phyloP scores from a whole-genome alignment of 2,888 invertebrate species.

The Drosophila atripex region DNA sequence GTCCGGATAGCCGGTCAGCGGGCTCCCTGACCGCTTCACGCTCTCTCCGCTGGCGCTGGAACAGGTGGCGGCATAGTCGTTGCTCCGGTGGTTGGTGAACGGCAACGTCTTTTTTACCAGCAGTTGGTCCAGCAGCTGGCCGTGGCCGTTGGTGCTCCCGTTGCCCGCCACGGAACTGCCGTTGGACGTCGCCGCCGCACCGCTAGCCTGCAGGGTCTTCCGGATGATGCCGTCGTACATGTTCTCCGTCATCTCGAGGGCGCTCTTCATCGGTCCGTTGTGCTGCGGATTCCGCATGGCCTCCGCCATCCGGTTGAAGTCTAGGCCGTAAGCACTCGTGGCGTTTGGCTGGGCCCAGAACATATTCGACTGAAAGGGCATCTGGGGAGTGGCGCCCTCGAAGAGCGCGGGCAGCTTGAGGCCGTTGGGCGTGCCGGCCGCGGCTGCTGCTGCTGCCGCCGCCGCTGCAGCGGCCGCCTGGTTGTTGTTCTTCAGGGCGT shows the following conservation, averaged over 20 bases:
- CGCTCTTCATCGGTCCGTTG: slow-evolving; percentile 83
- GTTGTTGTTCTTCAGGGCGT: slow-evolving; percentile 78
- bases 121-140: slow-evolving; percentile 87
- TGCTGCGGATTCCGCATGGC: slow-evolving; percentile 57
- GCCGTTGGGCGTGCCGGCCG: slow-evolving; percentile 88
- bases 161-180: slow-evolving; percentile 45
- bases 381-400: slow-evolving; percentile 86
- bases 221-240: slow-evolving; percentile 92
- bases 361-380: slow-evolving; percentile 88
- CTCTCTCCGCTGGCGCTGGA: slow-evolving; percentile 49
- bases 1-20: slow-evolving; percentile 82
- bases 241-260: slow-evolving; percentile 87
- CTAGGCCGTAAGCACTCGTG: slow-evolving; percentile 83
- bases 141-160: slow-evolving; percentile 83
- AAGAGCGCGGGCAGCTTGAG: slow-evolving; percentile 87
- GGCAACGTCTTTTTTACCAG: slow-evolving; percentile 86
- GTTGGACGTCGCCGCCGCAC: slow-evolving; percentile 57
- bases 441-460: slow-evolving; percentile 78
- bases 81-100: slow-evolving; percentile 77
- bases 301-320: slow-evolving; percentile 86
- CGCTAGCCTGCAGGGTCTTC: slow-evolving; percentile 87
- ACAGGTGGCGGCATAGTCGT: slow-evolving; percentile 66
- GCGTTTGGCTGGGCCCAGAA: slow-evolving; percentile 88
- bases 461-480: slow-evolving; percentile 59
- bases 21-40: slow-evolving; percentile 82